phyloP scores from a whole-genome alignment of 2,113 vertebrate genomes.

The Holacanthus passer region DNA sequence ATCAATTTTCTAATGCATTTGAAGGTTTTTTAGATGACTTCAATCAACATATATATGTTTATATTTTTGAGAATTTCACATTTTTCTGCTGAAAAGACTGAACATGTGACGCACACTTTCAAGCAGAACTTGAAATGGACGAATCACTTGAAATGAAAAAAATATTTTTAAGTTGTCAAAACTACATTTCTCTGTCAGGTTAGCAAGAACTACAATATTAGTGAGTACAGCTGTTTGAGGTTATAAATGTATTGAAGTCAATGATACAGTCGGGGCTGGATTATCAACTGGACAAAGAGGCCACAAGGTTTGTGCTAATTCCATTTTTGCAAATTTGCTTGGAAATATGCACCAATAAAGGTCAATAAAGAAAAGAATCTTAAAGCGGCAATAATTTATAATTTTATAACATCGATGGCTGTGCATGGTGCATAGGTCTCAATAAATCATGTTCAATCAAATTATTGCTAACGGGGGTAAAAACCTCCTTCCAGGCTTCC shows the following conservation, averaged over 20 bases:
- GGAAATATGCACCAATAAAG: neutral
- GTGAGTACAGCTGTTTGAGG: neutral
- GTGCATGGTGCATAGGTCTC: neutral
- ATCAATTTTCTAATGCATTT: slow-evolving; percentile 30
- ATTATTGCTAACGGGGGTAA: neutral
- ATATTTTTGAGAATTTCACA: slow-evolving; percentile 21
- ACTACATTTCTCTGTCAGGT: slow-evolving; percentile 13
- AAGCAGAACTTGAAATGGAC: neutral
- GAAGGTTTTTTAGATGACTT: slow-evolving; percentile 36
- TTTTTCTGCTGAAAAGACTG: neutral
- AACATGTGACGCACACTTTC: neutral
- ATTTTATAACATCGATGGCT: neutral
- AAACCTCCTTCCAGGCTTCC: neutral
- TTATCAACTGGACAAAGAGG: neutral
- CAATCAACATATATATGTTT: neutral
- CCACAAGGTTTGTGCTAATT: neutral
- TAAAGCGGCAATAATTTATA: neutral
- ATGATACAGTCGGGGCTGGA: neutral
- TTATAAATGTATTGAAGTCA: neutral
- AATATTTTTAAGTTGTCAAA: neutral
- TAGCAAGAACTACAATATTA: slow-evolving; percentile 2
- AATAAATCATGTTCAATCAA: neutral
- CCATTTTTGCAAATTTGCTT: neutral
- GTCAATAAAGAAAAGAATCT: neutral
- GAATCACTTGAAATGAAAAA: slow-evolving; percentile 10